Base-by-base conservation (phyloP, 2,888 invertebrate genomes). In the Slavum lentiscoides region DNA sequence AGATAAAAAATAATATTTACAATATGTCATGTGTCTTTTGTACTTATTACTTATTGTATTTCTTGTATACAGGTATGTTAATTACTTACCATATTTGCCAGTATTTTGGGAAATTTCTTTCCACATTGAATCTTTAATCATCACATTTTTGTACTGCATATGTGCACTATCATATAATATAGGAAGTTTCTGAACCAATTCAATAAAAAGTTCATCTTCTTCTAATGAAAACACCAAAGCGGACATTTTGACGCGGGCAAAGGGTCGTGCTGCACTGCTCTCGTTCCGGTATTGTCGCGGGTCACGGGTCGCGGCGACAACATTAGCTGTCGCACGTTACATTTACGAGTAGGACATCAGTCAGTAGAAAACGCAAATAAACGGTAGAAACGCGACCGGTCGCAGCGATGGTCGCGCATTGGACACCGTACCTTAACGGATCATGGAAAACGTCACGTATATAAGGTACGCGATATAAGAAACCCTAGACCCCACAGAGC, bases 281-380 rank as follows among this genome's bases (percentile, higher is more conserved):
- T 30, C 23, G 61, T 61, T 17, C 3, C 30, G 30, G 61, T 61
- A 61, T 61, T 61, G 61, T 61, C 61, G 61, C 30, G 13, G 23
- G 61, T 61, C 61, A 17, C 23, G 61, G 17, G n/a, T n/a, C n/a
- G n/a, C n/a, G n/a, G n/a, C 61, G 61, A 61, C 61, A 61, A 61
- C n/a, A 61, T 59, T 59, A 3, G 21, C 59, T 59, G 59, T 59
- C 59, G 59, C n/a, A 11, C 59, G 21, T n/a, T n/a, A n/a, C 21
- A 21, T n/a, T 9, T 21, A 59, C n/a, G 17, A 4, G 55, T 55
- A 13, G 17, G 17, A 17, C 55, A 17, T 17, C 55, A 11, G 4
- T 55, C 17, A 55, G 17, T 55, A 13, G 55, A 17, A 55, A 55
- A 55, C 7, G 55, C 55, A 6, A 55, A 55, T 55, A 55, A 43